Conservation (phyloP, 1,140 invertebrate species). For the Homalodisca vitripennis region DNA sequence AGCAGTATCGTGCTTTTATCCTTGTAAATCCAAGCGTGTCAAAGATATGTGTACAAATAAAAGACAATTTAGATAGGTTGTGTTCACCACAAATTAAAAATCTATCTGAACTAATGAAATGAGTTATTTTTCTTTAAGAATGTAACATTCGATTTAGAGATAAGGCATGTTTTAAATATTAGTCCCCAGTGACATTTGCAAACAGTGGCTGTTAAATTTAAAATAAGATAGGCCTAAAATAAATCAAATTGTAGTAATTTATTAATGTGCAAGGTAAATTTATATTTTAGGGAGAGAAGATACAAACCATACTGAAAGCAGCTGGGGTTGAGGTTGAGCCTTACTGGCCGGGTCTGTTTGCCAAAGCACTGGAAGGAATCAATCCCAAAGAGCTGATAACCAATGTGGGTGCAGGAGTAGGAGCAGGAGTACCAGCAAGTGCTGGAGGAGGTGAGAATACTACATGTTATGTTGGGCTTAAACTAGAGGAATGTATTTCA, state of each 20-base stretch:
- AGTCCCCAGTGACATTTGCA: neutral
- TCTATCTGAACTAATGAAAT: no score
- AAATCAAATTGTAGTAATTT: neutral
- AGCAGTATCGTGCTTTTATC: no score
- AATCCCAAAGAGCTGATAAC: conserved; percentile 94
- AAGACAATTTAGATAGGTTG: no score
- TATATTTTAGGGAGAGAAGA: conserved; percentile 85
- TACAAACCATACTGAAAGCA: conserved; percentile 95
- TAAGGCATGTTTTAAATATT: neutral
- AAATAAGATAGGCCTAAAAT: neutral
- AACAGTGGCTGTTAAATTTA: neutral
- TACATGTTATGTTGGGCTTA: no score
- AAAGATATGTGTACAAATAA: no score
- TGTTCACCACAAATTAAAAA: no score
- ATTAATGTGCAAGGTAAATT: neutral
- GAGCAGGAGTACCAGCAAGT: conserved; percentile 71
- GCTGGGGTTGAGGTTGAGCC: conserved; percentile 96
- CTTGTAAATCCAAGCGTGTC: no score
- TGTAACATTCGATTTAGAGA: no score
- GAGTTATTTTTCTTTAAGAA: no score
- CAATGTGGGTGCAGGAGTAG: conserved; percentile 92
- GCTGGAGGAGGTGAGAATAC: no score
- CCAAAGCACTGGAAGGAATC: conserved; percentile 93
- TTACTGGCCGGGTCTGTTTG: conserved; percentile 98
- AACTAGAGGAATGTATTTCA: no score